phyloP scores from a whole-genome alignment of 1,140 invertebrate genomes.

The Zaprionus ghesquierei region DNA sequence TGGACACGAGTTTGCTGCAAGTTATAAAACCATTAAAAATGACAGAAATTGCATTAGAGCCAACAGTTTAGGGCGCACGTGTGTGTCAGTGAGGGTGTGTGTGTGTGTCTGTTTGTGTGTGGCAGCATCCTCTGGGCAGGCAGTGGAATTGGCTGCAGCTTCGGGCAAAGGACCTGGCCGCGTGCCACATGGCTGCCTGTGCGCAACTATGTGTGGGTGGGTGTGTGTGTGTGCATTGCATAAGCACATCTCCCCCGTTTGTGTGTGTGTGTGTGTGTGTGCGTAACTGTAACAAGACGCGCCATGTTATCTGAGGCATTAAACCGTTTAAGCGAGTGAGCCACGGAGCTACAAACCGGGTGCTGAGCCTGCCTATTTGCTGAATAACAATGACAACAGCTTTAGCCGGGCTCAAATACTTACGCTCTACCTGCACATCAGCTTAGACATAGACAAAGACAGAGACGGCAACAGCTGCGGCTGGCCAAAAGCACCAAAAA shows the following conservation, averaged over 20 bases:
- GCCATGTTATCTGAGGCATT: slow-evolving; percentile 68
- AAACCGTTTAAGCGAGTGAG: slow-evolving; percentile 67
- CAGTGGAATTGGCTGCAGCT: background rate
- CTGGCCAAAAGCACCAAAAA: too few species aligned
- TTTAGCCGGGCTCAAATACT: slow-evolving; percentile 36
- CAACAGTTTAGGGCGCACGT: slow-evolving; percentile 39
- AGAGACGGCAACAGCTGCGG: background rate
- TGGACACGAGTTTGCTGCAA: slow-evolving; percentile 45
- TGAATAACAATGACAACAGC: slow-evolving; percentile 65
- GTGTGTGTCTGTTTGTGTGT: too few species aligned
- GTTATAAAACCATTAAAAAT: slow-evolving; percentile 74
- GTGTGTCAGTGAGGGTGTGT: background rate
- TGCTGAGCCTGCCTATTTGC: slow-evolving; percentile 63
- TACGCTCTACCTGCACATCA: slow-evolving; percentile 10
- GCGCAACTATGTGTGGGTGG: slow-evolving; percentile 1
- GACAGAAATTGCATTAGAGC: slow-evolving; percentile 68
- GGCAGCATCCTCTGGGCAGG: slow-evolving; percentile 13
- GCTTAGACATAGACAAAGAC: background rate
- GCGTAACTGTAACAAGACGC: slow-evolving; percentile 24
- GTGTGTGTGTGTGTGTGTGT: slow-evolving; percentile 13
- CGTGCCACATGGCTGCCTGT: slow-evolving; percentile 23
- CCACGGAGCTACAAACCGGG: slow-evolving; percentile 20
- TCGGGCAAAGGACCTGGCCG: slow-evolving; percentile 30
- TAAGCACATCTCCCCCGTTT: background rate
- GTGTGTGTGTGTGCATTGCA: background rate